Percentiles rank a stretch among this genome's conserved stretches.
Evolutionary conservation across 2,888 invertebrate genomes (phyloP).

Genomic region (Harmothoe impar): DNA sequence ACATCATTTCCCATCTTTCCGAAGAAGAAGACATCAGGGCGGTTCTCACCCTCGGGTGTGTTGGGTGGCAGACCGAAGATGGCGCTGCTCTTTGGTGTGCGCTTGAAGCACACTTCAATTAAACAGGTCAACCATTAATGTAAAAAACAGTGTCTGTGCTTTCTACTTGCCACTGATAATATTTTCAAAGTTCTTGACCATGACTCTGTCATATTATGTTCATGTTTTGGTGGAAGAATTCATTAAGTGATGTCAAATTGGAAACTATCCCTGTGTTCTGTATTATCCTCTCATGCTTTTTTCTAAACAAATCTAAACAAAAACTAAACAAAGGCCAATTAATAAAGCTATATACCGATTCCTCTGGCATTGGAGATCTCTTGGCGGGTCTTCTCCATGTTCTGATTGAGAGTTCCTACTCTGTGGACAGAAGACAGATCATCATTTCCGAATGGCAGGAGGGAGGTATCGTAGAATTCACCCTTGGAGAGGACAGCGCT

Average conservation of each 20-base stretch:
- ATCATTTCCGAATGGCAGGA: slow-evolving; percentile 28
- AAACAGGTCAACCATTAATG: neutral
- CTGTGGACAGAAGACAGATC: slow-evolving; percentile 5
- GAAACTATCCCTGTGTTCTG: too few relatives aligned
- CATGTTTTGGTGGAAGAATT: too few relatives aligned
- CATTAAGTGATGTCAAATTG: too few relatives aligned
- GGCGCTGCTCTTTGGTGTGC: slow-evolving; percentile 36
- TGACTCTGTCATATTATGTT: too few relatives aligned
- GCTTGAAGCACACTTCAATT: slow-evolving; percentile 52
- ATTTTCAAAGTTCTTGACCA: too few relatives aligned
- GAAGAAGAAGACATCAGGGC: slow-evolving; percentile 30
- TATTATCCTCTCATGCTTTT: too few relatives aligned
- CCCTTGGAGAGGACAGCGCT: slow-evolving; percentile 22
- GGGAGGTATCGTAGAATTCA: neutral
- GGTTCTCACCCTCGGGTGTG: neutral
- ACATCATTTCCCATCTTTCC: slow-evolving; percentile 27
- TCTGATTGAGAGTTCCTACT: neutral
- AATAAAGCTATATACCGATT: slow-evolving; percentile 19
- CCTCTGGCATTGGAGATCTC: slow-evolving; percentile 44
- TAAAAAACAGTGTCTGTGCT: too few relatives aligned
- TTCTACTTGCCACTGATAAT: too few relatives aligned
- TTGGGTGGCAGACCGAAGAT: slow-evolving; percentile 38
- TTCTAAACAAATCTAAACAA: too few relatives aligned
- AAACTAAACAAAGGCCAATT: too few relatives aligned
- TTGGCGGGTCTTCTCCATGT: slow-evolving; percentile 36